Evolutionary conservation across 1,140 invertebrate genomes (phyloP).

Genomic region (Daktulosphaira vitifoliae): DNA sequence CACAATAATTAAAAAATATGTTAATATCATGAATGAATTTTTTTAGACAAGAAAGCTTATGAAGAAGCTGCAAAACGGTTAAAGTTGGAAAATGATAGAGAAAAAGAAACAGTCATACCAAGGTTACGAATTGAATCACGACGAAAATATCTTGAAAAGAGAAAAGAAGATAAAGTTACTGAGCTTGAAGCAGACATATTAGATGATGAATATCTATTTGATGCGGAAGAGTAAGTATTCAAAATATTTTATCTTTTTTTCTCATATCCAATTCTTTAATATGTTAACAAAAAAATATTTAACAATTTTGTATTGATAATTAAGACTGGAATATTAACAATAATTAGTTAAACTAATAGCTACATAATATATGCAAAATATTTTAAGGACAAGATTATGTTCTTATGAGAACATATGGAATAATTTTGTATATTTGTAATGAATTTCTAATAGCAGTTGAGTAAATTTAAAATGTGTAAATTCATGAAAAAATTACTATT

Average conservation of each 20-base stretch:
- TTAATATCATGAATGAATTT: neutral
- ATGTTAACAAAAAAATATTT: neutral
- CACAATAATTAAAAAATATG: slow-evolving; percentile 23
- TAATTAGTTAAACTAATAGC: neutral
- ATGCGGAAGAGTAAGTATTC: slow-evolving; percentile 65
- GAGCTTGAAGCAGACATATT: slow-evolving; percentile 88
- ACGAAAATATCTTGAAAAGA: slow-evolving; percentile 86
- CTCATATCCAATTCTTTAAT: neutral
- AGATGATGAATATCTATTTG: slow-evolving; percentile 96
- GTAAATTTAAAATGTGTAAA: too few relatives aligned
- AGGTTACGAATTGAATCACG: slow-evolving; percentile 83
- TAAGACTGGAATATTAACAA: slow-evolving; percentile 5
- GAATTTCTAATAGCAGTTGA: too few relatives aligned
- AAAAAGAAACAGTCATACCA: slow-evolving; percentile 72
- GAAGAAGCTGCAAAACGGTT: slow-evolving; percentile 88
- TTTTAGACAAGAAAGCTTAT: slow-evolving; percentile 60
- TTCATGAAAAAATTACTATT: too few relatives aligned
- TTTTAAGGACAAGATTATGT: too few relatives aligned
- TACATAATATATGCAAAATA: too few relatives aligned
- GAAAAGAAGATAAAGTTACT: slow-evolving; percentile 92
- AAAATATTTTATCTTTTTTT: slow-evolving; percentile 26
- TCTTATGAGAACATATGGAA: too few relatives aligned
- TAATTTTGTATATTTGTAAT: too few relatives aligned
- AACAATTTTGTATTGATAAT: neutral
- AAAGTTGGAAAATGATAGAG: slow-evolving; percentile 73